Evolutionary conservation across 2,888 invertebrate genomes (phyloP).

Genomic region (Hyalella azteca): DNA sequence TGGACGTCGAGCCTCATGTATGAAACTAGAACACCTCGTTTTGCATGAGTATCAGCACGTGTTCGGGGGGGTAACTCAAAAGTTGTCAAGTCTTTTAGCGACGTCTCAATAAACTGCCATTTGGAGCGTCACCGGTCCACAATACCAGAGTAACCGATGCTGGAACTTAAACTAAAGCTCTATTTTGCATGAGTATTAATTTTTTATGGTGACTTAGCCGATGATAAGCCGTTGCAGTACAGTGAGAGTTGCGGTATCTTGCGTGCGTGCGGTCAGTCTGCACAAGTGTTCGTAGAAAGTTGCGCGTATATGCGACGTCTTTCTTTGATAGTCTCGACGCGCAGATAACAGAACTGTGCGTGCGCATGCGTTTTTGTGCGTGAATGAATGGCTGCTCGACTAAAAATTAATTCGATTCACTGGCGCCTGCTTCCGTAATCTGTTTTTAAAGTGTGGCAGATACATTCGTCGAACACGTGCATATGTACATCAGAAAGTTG

Average conservation of each 20-base stretch:
- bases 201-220: not conserved
- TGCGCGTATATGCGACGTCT: too few species aligned
- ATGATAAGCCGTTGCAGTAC: too few species aligned
- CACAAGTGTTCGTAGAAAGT: not conserved
- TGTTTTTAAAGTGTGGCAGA: too few species aligned
- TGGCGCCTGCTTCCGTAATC: too few species aligned
- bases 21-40: not conserved
- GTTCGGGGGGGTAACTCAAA: not conserved
- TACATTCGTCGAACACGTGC: too few species aligned
- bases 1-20: not conserved
- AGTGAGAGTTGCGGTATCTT: not conserved
- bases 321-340: too few species aligned
- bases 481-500: too few species aligned
- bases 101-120: not conserved
- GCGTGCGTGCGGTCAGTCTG: too few species aligned
- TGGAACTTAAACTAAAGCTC: not conserved
- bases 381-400: too few species aligned
- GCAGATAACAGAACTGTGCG: too few species aligned
- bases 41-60: not conserved
- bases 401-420: too few species aligned
- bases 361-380: too few species aligned
- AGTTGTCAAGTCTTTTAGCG: not conserved
- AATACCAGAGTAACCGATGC: not conserved
- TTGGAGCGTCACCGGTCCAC: not conserved
- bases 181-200: not conserved